Evolutionary conservation across 92 coral and sea anemone species (phyloP).

Genomic region (Pocillopora grandis): DNA sequence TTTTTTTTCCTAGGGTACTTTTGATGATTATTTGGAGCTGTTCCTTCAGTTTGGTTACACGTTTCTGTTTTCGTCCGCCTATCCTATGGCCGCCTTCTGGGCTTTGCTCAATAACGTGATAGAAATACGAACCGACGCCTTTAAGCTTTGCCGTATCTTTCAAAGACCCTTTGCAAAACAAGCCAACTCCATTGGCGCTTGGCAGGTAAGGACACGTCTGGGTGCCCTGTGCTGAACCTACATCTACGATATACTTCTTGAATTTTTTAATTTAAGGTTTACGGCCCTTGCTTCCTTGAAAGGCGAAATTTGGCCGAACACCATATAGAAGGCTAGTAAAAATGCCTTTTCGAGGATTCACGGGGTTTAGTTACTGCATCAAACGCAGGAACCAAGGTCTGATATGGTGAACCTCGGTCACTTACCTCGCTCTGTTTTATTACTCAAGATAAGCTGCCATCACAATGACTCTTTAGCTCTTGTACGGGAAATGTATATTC

Average conservation of each 20-base stretch:
- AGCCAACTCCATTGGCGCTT: constrained; percentile 93
- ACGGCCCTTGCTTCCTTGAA: not conserved
- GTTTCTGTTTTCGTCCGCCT: constrained; percentile 94
- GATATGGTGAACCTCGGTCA: no score
- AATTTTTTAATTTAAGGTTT: no score
- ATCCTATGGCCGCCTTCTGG: constrained; percentile 99
- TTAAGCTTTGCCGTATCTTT: constrained; percentile 89
- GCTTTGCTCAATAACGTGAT: constrained; percentile 91
- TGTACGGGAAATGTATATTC: no score
- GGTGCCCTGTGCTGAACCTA: not conserved
- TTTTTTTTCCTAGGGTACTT: constrained; percentile 73
- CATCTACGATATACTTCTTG: no score
- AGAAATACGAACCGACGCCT: constrained; percentile 96
- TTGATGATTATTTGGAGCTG: constrained; percentile 93
- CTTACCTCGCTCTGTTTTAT: no score
- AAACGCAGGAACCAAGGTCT: no score
- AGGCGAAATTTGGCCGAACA: no score
- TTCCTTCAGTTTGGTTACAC: constrained; percentile 99
- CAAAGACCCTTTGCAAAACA: constrained; percentile 90
- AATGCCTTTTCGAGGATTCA: no score
- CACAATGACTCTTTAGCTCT: no score
- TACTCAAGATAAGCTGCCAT: no score
- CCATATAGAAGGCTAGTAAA: no score
- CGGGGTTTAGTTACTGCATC: no score
- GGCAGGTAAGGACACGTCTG: constrained; percentile 78